A percentile compares a stretch with the other conserved stretches of the same genome.
These are phyloP conservation scores for Steinernema carpocapsae DNA, from an alignment of 2,888 invertebrate genomes.

Conservation along the genomic window DNA sequence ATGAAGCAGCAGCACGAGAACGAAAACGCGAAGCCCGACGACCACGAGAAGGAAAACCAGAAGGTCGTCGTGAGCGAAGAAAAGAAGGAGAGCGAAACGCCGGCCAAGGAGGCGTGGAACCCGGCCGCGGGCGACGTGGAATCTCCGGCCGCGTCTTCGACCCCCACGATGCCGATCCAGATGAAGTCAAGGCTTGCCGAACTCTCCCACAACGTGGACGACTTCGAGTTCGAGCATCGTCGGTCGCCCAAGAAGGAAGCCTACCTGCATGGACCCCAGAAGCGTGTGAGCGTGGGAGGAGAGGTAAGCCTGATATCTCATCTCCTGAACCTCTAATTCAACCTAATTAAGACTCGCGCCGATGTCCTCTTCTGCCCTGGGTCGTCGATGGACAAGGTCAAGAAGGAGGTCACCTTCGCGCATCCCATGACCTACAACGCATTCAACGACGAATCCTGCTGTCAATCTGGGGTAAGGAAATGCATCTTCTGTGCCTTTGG, in stretches of 20 bases:
- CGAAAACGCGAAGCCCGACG: too few relatives aligned
- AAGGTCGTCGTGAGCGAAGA: too few relatives aligned
- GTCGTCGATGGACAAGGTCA: background rate
- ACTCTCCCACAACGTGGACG: background rate
- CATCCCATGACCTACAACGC: background rate
- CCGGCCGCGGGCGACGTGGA: too few relatives aligned
- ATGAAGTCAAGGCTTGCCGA: background rate
- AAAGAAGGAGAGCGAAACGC: too few relatives aligned
- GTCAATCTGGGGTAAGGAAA: background rate
- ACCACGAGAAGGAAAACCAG: slow-evolving; percentile 10
- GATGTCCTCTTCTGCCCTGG: slow-evolving; percentile 1
- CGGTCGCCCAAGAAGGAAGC: background rate
- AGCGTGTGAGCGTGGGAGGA: slow-evolving; percentile 8
- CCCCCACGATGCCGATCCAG: background rate
- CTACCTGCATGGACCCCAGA: background rate
- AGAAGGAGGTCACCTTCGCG: background rate
- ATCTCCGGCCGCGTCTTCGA: background rate
- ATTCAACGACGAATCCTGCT: background rate
- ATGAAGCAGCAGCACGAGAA: too few relatives aligned
- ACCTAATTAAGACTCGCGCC: background rate
- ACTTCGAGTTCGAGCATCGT: background rate
- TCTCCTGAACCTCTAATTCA: too few relatives aligned
- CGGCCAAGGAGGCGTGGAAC: too few relatives aligned
- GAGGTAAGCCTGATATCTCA: background rate
- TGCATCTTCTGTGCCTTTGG: background rate